Evolutionary conservation across 92 coral and sea anemone species (phyloP).

Genomic region (Muricea muricata): DNA sequence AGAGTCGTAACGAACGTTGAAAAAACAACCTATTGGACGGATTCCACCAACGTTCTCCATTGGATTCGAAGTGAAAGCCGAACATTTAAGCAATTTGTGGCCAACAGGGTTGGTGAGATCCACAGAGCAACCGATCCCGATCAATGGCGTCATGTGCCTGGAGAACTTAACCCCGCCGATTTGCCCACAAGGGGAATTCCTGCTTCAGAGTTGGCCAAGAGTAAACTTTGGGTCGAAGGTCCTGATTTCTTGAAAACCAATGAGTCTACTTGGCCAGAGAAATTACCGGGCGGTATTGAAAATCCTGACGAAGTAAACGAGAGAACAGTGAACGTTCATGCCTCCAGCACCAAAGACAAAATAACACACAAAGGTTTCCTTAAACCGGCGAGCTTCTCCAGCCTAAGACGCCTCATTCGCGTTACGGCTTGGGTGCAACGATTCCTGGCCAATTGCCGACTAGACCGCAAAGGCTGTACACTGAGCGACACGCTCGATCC

Average conservation of each 20-base stretch:
- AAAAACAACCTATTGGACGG: constrained; percentile 4
- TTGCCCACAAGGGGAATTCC: constrained; percentile 52
- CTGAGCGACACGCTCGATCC: not conserved
- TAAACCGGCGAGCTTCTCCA: constrained; percentile 49
- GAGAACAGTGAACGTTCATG: no score
- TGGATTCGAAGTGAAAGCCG: constrained; percentile 30
- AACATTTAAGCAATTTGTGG: constrained; percentile 7
- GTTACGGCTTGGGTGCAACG: constrained; percentile 62
- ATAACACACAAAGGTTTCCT: constrained; percentile 17
- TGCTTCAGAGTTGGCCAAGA: constrained; percentile 37
- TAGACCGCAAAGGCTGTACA: not conserved
- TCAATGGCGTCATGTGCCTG: constrained; percentile 48
- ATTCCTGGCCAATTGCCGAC: constrained; percentile 40
- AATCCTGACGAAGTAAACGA: constrained; percentile 21
- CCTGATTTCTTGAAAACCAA: constrained; percentile 37
- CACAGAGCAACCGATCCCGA: constrained; percentile 6
- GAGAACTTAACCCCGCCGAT: constrained; percentile 49
- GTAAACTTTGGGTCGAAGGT: constrained; percentile 51
- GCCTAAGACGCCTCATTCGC: constrained; percentile 24
- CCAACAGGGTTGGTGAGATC: constrained; percentile 27
- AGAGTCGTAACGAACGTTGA: not conserved
- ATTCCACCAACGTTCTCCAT: constrained; percentile 27
- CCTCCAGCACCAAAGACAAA: no score
- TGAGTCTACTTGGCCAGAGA: constrained; percentile 54
- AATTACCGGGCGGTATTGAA: constrained; percentile 30